A percentile compares a stretch with the other conserved stretches of the same genome.
phyloP scores from a whole-genome alignment of 2,888 invertebrate genomes.

The Aphodius granarius region DNA sequence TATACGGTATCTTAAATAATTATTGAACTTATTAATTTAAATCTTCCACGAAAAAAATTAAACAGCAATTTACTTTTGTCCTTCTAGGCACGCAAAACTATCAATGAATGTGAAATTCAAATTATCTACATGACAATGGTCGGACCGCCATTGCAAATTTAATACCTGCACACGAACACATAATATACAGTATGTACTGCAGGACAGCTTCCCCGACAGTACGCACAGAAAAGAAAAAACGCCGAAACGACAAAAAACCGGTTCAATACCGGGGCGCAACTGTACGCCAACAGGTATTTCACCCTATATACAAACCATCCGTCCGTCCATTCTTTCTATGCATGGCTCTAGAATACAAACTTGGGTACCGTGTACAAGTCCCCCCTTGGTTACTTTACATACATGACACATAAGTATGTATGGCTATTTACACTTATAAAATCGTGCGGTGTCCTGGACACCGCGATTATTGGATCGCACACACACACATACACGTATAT shows the following conservation, averaged over 20 bases:
- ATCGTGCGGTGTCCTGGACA: neutral
- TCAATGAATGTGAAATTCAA: neutral
- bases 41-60: neutral
- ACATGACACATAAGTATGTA: constrained; percentile 23
- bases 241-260: constrained; percentile 20
- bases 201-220: neutral
- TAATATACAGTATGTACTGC: neutral
- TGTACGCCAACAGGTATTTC: neutral
- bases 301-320: neutral
- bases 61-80: constrained; percentile 22
- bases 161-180: constrained; percentile 21
- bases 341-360: constrained; percentile 1
- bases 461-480: neutral
- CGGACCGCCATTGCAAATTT: constrained; percentile 35
- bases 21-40: neutral
- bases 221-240: neutral
- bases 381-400: constrained; percentile 25
- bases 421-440: constrained; percentile 24
- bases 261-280: constrained; percentile 14
- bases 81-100: constrained; percentile 16
- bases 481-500: neutral
- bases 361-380: constrained; percentile 29
- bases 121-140: constrained; percentile 6
- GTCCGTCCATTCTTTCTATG: neutral
- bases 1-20: too few species aligned